Conservation (phyloP, 2,888 invertebrate genomes). For the Xanthia togata region DNA sequence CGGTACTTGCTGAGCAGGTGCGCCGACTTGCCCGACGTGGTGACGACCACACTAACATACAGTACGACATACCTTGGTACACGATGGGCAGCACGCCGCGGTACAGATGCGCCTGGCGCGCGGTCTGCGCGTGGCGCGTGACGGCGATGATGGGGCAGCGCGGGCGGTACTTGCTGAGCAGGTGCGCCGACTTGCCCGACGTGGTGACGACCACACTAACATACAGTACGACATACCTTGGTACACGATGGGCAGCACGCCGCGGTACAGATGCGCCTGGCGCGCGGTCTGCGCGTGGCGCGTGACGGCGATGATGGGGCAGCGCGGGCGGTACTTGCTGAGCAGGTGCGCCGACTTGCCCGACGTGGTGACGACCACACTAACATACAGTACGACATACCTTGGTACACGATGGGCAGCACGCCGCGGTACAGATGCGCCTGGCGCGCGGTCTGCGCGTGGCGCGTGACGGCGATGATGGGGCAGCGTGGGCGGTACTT, state of each 20-base stretch:
- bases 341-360: conserved; percentile 96
- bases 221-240: neutral
- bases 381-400: neutral
- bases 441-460: conserved; percentile 96
- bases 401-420: conserved; percentile 92
- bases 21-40: conserved; percentile 96
- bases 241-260: conserved; percentile 94
- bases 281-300: conserved; percentile 95
- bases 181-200: conserved; percentile 95
- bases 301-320: conserved; percentile 97
- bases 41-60: conserved; percentile 92
- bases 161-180: conserved; percentile 98
- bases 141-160: conserved; percentile 98
- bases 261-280: conserved; percentile 97
- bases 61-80: conserved; percentile 10
- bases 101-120: conserved; percentile 97
- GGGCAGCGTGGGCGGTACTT: conserved; percentile 98
- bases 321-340: conserved; percentile 97
- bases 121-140: conserved; percentile 93
- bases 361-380: conserved; percentile 95
- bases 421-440: conserved; percentile 97
- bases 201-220: conserved; percentile 95
- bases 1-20: conserved; percentile 97
- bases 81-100: conserved; percentile 97
- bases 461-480: conserved; percentile 95